These are phyloP conservation scores for Cyrtodaria siliqua DNA, from an alignment of 2,888 invertebrate genomes.

Conservation along the genomic window DNA sequence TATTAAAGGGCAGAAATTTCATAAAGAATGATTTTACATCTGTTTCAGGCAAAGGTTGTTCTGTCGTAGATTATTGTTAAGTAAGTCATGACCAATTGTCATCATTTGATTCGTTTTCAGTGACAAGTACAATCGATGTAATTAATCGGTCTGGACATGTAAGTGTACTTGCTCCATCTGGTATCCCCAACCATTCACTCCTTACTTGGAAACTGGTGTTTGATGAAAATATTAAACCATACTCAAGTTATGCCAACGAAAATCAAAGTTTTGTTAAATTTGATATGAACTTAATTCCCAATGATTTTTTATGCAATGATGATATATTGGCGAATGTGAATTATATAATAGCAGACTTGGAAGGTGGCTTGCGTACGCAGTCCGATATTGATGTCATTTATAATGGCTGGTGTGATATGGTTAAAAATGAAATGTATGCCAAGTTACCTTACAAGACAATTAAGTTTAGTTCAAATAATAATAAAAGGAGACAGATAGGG, in stretches of 20 bases:
- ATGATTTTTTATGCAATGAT: constrained; percentile 4
- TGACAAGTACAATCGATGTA: constrained; percentile 1
- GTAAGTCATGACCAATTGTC: constrained; percentile 18
- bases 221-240: too few relatives aligned
- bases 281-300: constrained; percentile 7
- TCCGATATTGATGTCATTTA: constrained; percentile 10
- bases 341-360: constrained; percentile 6
- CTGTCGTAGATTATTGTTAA: constrained; percentile 43
- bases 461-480: too few relatives aligned
- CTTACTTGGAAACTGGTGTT: not conserved
- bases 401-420: constrained; percentile 14
- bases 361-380: too few relatives aligned
- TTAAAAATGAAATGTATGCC: constrained; percentile 13
- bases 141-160: constrained; percentile 6
- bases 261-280: not conserved
- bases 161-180: not conserved
- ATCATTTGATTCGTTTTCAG: constrained; percentile 17
- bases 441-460: too few relatives aligned
- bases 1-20: constrained; percentile 37
- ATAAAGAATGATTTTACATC: constrained; percentile 33
- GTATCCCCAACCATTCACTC: constrained; percentile 15
- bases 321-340: constrained; percentile 9
- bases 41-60: constrained; percentile 26
- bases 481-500: not conserved
- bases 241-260: too few relatives aligned